phyloP scores from a whole-genome alignment of 2,797 vertebrate species.

The Bovichtus diacanthus region DNA sequence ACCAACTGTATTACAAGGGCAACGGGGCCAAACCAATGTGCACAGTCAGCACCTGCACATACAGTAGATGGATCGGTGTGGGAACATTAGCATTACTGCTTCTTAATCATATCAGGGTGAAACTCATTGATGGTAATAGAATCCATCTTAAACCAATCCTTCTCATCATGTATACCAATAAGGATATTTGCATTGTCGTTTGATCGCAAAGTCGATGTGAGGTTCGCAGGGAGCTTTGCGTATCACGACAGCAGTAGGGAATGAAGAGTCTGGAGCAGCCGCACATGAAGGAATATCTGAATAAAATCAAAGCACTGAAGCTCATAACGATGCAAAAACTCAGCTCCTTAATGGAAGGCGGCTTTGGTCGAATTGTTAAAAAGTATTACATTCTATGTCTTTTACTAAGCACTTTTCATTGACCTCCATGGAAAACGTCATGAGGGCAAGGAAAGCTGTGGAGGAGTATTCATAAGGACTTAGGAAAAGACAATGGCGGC shows the following conservation, averaged over 20 bases:
- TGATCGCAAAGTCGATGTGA: slow-evolving; percentile 27
- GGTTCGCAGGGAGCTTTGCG: not conserved
- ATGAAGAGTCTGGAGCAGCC: not conserved
- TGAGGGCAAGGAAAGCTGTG: not conserved
- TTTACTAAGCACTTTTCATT: not conserved
- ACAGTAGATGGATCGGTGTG: slow-evolving; percentile 54
- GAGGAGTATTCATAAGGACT: not conserved
- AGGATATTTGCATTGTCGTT: slow-evolving; percentile 34
- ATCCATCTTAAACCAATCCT: slow-evolving; percentile 46
- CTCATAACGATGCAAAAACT: not conserved
- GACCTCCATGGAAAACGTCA: not conserved
- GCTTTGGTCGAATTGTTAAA: not conserved
- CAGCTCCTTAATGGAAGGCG: not conserved
- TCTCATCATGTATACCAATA: slow-evolving; percentile 46
- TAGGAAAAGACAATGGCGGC: not conserved
- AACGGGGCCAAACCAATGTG: slow-evolving; percentile 61
- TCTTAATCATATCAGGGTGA: slow-evolving; percentile 61
- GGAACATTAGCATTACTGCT: slow-evolving; percentile 53
- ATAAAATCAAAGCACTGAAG: not conserved
- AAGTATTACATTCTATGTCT: not conserved
- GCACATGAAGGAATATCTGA: not conserved
- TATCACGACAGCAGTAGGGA: not conserved
- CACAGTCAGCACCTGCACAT: slow-evolving; percentile 75
- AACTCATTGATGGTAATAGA: slow-evolving; percentile 53
- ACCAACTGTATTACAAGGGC: slow-evolving; percentile 78